These are phyloP conservation scores for Cheilosia scutellata DNA, from an alignment of 2,888 invertebrate genomes.

Conservation along the genomic window DNA sequence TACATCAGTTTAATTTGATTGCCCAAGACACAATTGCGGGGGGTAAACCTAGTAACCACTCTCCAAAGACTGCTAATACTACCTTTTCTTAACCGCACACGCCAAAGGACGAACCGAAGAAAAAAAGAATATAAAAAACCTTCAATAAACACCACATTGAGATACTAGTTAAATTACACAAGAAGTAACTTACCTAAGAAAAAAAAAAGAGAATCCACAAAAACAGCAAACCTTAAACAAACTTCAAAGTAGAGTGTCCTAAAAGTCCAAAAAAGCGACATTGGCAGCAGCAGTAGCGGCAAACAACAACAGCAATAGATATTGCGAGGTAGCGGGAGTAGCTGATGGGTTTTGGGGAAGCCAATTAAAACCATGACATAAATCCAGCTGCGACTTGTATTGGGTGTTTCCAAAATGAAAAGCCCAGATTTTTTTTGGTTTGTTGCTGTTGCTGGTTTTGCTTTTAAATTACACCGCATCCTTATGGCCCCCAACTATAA, in stretches of 20 bases:
- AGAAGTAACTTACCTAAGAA: slow-evolving; percentile 1
- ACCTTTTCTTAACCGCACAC: slow-evolving; percentile 15
- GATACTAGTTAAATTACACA: slow-evolving; percentile 48
- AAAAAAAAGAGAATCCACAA: slow-evolving; percentile 25
- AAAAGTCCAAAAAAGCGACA: slow-evolving; percentile 41
- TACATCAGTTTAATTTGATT: slow-evolving; percentile 64
- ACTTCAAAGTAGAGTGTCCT: slow-evolving; percentile 42
- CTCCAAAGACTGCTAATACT: slow-evolving; percentile 5
- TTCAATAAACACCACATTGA: slow-evolving; percentile 68
- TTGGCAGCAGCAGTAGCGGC: slow-evolving; percentile 15
- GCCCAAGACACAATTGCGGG: slow-evolving; percentile 19
- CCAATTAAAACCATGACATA: slow-evolving; percentile 84
- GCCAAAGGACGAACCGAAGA: slow-evolving; percentile 11
- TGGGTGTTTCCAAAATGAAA: slow-evolving; percentile 83
- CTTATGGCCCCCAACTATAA: slow-evolving; percentile 64
- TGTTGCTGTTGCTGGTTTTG: slow-evolving; percentile 10
- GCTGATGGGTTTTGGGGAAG: slow-evolving; percentile 79
- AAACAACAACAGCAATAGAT: background rate
- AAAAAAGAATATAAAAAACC: slow-evolving; percentile 27
- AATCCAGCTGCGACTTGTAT: slow-evolving; percentile 84
- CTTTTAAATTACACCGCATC: slow-evolving; percentile 72
- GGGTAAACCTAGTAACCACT: slow-evolving; percentile 21
- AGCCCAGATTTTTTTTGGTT: slow-evolving; percentile 74
- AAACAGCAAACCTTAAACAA: slow-evolving; percentile 45
- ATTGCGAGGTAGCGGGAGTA: slow-evolving; percentile 5